These are phyloP conservation scores for Mesitornis unicolor DNA, from an alignment of 2,113 vertebrate species.

Conservation along the genomic window DNA sequence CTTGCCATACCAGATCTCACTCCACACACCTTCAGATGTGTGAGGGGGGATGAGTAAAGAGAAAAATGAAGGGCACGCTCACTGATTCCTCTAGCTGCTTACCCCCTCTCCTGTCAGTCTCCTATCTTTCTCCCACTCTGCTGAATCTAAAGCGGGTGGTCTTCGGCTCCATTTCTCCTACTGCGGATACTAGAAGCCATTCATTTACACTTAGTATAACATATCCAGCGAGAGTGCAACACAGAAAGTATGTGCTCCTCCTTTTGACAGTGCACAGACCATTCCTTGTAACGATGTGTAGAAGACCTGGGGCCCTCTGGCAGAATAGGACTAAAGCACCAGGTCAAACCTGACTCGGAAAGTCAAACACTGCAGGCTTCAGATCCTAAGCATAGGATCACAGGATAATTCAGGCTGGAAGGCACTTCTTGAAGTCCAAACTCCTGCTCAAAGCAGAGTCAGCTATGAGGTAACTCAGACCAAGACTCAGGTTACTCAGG, in stretches of 20 bases:
- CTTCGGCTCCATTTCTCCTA: not conserved
- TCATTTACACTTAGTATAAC: not conserved
- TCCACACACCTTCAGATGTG: not conserved
- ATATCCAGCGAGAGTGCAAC: not conserved
- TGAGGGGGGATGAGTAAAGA: not conserved
- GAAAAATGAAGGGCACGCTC: not conserved
- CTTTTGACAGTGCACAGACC: not conserved
- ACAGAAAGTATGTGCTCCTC: fast-evolving
- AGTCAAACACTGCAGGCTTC: not conserved
- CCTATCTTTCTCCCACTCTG: not conserved
- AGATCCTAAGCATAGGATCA: not conserved
- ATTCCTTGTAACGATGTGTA: fast-evolving
- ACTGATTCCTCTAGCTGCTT: not conserved
- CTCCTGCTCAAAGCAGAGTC: not conserved
- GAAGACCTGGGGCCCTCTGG: not conserved
- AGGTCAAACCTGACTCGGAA: not conserved
- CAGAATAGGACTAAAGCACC: not conserved
- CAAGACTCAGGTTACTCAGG: not conserved
- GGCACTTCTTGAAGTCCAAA: not conserved
- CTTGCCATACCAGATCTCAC: not conserved
- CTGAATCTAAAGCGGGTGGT: not conserved
- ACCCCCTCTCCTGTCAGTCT: not conserved
- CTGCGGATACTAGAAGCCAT: not conserved
- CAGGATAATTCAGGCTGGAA: not conserved
- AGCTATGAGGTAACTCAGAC: not conserved